A percentile compares a stretch with the other conserved stretches of the same genome.
Evolutionary conservation across 1,140 invertebrate genomes (phyloP).

Genomic region (Drosophila parabipectinata): DNA sequence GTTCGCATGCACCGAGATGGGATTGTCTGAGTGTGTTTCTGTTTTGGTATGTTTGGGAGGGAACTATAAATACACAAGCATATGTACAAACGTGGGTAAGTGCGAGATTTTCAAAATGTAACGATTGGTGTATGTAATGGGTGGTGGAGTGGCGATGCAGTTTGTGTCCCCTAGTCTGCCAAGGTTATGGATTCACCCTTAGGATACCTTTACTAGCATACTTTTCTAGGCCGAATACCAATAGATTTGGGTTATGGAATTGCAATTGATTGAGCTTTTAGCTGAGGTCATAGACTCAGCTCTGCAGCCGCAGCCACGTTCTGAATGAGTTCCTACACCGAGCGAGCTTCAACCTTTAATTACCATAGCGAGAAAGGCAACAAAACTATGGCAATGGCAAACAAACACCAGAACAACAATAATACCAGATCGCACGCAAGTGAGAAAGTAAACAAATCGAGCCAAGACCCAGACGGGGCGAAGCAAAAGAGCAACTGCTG

Average conservation of each 20-base stretch:
- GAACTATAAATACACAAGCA: slow-evolving; percentile 50
- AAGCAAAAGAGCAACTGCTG: slow-evolving; percentile 26
- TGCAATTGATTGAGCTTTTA: too few species aligned
- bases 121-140: not conserved
- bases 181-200: not conserved
- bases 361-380: slow-evolving; percentile 53
- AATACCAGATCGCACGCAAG: slow-evolving; percentile 54
- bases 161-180: not conserved
- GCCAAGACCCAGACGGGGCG: not conserved
- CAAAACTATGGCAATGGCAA: slow-evolving; percentile 50
- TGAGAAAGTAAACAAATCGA: slow-evolving; percentile 71
- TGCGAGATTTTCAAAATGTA: slow-evolving; percentile 19
- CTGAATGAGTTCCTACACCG: too few species aligned
- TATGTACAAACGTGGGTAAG: slow-evolving; percentile 37
- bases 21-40: slow-evolving; percentile 17
- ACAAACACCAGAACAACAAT: slow-evolving; percentile 17
- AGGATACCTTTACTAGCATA: too few species aligned
- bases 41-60: slow-evolving; percentile 47
- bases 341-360: slow-evolving; percentile 41
- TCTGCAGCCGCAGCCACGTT: too few species aligned
- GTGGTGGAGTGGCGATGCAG: slow-evolving; percentile 1
- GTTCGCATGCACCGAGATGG: slow-evolving; percentile 27
- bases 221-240: too few species aligned
- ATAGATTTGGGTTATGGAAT: too few species aligned
- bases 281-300: slow-evolving; percentile 12